phyloP scores from a whole-genome alignment of 2,888 invertebrate genomes.

The Machimus rusticus region DNA sequence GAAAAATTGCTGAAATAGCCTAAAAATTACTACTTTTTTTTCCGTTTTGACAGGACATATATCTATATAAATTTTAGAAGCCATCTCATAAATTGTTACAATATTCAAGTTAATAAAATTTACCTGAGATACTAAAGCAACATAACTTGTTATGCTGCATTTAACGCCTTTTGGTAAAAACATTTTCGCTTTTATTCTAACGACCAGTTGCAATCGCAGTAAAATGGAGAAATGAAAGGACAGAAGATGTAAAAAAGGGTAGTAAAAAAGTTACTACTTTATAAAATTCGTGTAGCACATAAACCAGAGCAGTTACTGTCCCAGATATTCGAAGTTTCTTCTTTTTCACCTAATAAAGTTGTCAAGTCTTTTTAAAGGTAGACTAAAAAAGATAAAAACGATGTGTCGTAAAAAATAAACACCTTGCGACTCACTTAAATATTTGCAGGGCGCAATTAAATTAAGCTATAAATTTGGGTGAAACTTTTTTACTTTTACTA shows the following conservation, averaged over 20 bases:
- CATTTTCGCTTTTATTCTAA: not conserved
- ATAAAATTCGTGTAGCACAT: not conserved
- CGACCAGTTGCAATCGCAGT: not conserved
- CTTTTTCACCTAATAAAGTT: not conserved
- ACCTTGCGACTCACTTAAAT: not conserved
- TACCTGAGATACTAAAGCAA: not conserved
- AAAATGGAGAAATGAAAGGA: not conserved
- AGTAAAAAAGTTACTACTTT: not conserved
- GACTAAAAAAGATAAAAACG: not conserved
- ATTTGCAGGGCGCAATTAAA: not conserved
- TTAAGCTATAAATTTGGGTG: not conserved
- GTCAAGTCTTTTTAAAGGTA: not conserved
- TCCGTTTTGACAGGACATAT: no score
- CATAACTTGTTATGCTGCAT: not conserved
- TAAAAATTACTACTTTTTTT: no score
- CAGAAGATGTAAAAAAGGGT: not conserved
- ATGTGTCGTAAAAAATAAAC: not conserved
- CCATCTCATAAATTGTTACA: not conserved
- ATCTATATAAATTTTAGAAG: no score
- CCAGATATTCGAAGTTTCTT: not conserved
- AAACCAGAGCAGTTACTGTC: not conserved
- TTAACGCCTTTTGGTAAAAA: not conserved
- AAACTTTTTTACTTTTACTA: not conserved
- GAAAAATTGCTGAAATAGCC: no score
- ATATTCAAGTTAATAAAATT: not conserved